Base-by-base conservation (phyloP, 2,113 vertebrate genomes). In the Phycodurus eques region DNA sequence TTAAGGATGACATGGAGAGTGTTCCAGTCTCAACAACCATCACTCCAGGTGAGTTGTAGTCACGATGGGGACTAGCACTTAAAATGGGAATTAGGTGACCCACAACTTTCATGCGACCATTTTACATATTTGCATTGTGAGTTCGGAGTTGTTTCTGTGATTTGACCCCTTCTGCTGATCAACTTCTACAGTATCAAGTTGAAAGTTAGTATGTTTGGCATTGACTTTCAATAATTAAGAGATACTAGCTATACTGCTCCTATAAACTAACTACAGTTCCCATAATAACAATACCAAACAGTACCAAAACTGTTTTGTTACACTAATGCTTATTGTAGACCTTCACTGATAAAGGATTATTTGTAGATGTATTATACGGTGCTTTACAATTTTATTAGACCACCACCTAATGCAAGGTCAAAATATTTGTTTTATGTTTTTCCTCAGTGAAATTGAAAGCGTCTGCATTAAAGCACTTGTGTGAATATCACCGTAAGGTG, bases 1-100 rank as follows among this genome's bases (percentile, higher is more conserved):
- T 98, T 54, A 98, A 97, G 85, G 94, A 94, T 0, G 85, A 94
- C 67, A 95, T 95, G 91, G 96, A 99, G 93, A 99, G 98, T 39
- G 5, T 78, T 27, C 96, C 98, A 7, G 80, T 97, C 81, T 97
- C 94, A 5, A 94, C 93, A 79, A 94, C 92, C 62, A 80, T 97
- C 80, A 94, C 93, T 14, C 95, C 94, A 91, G 95, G 98, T 99
- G 93, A 92, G 90, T 83, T 56, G 13, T 27, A 42, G 35, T 19
- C 5, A 4, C 20, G 20, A 12, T 31, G n/a, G 8, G 31, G n/a
- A 6, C 19, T n/a, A 42, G 67, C 8, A 44, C 13, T 46, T 15
- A 31, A 47, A 27, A 42, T 15, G 20, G 42, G 2, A 67, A 31
- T 51, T 8, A 31, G 17, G 17, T 31, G 49, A 54, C 39, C 9